Percentiles rank a stretch among this genome's conserved stretches.
Conservation (phyloP, 2,113 vertebrate species). For the Scortum barcoo region DNA sequence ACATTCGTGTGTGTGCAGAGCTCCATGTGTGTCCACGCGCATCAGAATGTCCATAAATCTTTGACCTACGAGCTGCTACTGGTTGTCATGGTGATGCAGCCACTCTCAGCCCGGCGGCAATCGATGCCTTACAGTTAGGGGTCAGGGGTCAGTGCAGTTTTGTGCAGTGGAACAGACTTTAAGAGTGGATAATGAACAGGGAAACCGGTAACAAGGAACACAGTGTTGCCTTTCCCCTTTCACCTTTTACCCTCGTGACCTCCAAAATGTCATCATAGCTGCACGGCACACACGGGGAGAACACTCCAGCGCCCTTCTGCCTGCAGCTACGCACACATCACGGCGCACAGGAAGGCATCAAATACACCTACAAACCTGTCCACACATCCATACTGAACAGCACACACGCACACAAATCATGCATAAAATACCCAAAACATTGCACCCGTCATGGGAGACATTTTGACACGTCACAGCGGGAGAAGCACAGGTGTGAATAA, state of each 20-base stretch:
- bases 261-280: conserved; percentile 52
- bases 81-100: conserved; percentile 62
- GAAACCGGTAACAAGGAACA: conserved; percentile 62
- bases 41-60: conserved; percentile 62
- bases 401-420: neutral
- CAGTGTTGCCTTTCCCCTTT: conserved; percentile 38
- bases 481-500: neutral
- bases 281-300: neutral
- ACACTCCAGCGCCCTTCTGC: neutral
- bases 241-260: conserved; percentile 29
- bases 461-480: neutral
- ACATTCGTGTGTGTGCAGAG: conserved; percentile 14
- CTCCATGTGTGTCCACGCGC: conserved; percentile 33
- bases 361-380: conserved; percentile 3
- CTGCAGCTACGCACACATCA: conserved; percentile 18
- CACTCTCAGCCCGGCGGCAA: conserved; percentile 51
- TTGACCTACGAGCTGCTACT: conserved; percentile 52
- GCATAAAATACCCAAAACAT: neutral
- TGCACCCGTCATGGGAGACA: neutral
- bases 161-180: conserved; percentile 39
- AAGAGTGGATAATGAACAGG: conserved; percentile 65
- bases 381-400: neutral
- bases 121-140: conserved; percentile 54
- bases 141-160: conserved; percentile 64
- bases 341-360: neutral